These are phyloP conservation scores for Cryptotermes secundus DNA, from an alignment of 1,140 invertebrate species.

Conservation along the genomic window DNA sequence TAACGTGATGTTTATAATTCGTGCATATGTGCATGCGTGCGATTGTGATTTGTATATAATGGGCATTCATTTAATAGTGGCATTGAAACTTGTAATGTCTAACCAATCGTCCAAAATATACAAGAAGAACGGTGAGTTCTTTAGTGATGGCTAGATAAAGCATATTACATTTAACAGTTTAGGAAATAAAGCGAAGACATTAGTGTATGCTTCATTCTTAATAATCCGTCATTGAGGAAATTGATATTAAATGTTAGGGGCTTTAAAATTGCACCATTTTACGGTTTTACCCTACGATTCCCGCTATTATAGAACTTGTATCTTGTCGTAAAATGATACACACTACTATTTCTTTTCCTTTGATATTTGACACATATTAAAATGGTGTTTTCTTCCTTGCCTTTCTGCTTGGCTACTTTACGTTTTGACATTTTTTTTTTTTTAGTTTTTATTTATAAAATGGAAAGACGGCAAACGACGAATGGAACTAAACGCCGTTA, in stretches of 20 bases:
- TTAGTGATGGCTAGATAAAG: too few relatives aligned
- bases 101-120: too few relatives aligned
- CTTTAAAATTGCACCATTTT: background rate
- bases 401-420: background rate
- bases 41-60: too few relatives aligned
- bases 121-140: too few relatives aligned
- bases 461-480: background rate
- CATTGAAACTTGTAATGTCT: too few relatives aligned
- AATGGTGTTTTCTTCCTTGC: background rate
- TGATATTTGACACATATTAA: constrained; percentile 20
- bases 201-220: too few relatives aligned
- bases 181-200: too few relatives aligned
- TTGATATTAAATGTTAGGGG: background rate
- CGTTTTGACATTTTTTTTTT: background rate
- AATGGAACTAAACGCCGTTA: background rate
- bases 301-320: background rate
- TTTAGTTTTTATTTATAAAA: background rate
- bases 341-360: background rate
- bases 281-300: too few relatives aligned
- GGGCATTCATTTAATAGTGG: too few relatives aligned
- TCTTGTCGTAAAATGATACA: background rate
- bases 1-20: too few relatives aligned
- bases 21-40: too few relatives aligned
- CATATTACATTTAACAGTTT: too few relatives aligned
- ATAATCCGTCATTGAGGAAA: background rate